Evolutionary conservation across 2,113 vertebrate genomes (phyloP), one percentile per base, ranked within the genome.

Genomic region (Anhinga anhinga): DNA sequence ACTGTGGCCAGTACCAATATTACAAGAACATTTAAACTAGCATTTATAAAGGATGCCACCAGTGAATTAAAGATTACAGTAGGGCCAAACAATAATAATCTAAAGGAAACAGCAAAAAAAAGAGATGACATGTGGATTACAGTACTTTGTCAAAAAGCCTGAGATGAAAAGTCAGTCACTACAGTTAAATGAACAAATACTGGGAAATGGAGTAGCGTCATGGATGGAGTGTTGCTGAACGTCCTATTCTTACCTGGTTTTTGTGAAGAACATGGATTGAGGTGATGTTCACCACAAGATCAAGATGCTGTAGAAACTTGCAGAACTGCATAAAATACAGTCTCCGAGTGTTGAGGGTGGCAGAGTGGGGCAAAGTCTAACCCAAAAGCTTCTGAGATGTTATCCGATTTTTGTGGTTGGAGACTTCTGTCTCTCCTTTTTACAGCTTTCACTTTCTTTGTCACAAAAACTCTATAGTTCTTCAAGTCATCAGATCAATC

Each of bases 401-500:
- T 93, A 91, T 67, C 83, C 84, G 19, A 15, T 59, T 81, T 81
- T 78, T 71, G 83, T 67, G 77, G 52, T 66, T 73, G 36, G 22
- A 78, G 20, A 62, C 30, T 86, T 34, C 25, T 62, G 55, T 30
- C 34, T 66, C 72, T 63, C 63, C n/a, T 82, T 90, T 92, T 69
- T 88, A 53, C 61, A 9, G 6, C 38, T 67, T 82, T 89, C 77
- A 81, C 59, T 74, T 78, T 83, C 67, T 94, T 88, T 45, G 30
- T 88, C 47, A 82, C 77, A 89, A 84, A 84, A 82, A 66, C 47
- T 13, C 77, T 82, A 3, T 52, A 86, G 78, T 67, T 86, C 72
- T 91, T 92, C 44, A 82, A 80, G 58, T 65, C 3, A 7, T 62
- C 45, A 80, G 25, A 80, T 58, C 65, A 62, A 42, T 69, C 4